Base-by-base conservation (phyloP, 2,797 vertebrate species). In the Pangasius krempfi region DNA sequence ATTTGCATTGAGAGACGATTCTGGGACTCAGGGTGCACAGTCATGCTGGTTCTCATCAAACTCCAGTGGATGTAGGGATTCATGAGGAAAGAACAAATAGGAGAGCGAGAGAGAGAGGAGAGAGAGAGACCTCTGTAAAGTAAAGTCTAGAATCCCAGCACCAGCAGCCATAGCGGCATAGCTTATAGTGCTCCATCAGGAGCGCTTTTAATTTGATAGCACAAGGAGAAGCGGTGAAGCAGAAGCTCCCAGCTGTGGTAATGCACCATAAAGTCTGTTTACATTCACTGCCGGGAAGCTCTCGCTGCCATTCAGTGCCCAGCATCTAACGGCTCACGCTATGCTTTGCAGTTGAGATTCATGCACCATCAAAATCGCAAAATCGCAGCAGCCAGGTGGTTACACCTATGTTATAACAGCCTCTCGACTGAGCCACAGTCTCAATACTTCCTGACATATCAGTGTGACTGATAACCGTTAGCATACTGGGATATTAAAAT, bases 191-290 rank as follows among this genome's bases (percentile, higher is more conserved):
- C 87, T 93, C 89, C 92, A 86, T 89, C 86, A 78, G 93, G 91
- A 91, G 88, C 72, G 82, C 52, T 91, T 95, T 94, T 92, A 94
- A 94, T 94, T 94, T 93, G 94, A 93, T 93, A 87, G 87, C 76
- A 92, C 92, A 85, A 80, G 89, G 88, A 88, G 89, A 92, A 92
- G 90, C 70, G 90, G 86, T 93, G 89, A 91, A 92, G 91, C 92
- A 91, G 86, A 89, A 86, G 87, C 88, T 87, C 87, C 88, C 89
- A 92, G 92, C 86, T 70, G 92, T 90, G 86, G 92, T 93, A 92
- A 94, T 94, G 94, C 94, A 92, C 94, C 94, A 94, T 95, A 94
- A 95, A 94, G 93, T 95, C 93, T 92, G 93, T 95, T 95, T 95
- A 95, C 93, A 91, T 93, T 93, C 89, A 52, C 93, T 88, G 92